These are phyloP conservation scores for Ammodytes dubius DNA, from an alignment of 2,113 vertebrate genomes.

Conservation along the genomic window DNA sequence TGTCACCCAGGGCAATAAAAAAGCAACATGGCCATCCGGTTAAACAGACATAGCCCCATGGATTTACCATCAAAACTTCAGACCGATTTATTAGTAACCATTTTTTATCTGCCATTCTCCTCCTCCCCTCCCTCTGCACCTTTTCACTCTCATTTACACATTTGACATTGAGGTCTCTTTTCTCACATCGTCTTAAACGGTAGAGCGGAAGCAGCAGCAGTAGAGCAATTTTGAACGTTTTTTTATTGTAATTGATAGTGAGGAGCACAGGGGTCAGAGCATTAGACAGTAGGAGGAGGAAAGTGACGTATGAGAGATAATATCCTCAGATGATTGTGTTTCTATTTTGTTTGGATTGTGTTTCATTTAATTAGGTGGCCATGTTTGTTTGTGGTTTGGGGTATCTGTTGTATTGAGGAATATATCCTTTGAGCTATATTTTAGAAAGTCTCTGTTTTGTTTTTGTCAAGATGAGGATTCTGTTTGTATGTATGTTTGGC, in stretches of 20 bases:
- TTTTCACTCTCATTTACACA: conserved; percentile 36
- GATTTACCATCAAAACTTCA: conserved; percentile 76
- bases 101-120: conserved; percentile 34
- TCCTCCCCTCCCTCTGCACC: not conserved
- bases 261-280: conserved; percentile 30
- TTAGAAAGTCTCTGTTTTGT: no score
- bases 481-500: no score
- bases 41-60: conserved; percentile 60
- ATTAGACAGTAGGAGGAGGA: no score
- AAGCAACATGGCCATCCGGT: conserved; percentile 46
- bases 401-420: no score
- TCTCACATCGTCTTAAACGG: conserved; percentile 8
- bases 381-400: no score
- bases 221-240: conserved; percentile 4
- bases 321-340: no score
- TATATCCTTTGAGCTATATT: no score
- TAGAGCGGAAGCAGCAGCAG: not conserved
- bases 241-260: conserved; percentile 41
- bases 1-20: conserved; percentile 57
- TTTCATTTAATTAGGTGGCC: no score
- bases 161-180: conserved; percentile 54
- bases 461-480: no score
- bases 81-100: conserved; percentile 59
- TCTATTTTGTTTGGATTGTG: no score
- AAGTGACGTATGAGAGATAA: no score